phyloP scores from a whole-genome alignment of 2,113 vertebrate species.

The Cavia porcellus region DNA sequence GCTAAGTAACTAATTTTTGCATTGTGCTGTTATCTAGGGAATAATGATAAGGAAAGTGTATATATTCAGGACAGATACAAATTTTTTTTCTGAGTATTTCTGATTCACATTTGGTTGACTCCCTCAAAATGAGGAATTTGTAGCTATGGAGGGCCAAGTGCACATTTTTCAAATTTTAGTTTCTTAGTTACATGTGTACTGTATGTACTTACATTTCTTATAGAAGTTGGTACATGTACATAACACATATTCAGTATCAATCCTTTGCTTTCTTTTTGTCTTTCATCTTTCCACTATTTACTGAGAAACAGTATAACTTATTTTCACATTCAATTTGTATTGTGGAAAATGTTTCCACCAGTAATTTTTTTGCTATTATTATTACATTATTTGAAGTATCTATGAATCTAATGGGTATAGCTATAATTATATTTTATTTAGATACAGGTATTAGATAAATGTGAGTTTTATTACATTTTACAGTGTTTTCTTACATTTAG shows the following conservation, averaged over 20 bases:
- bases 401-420: background rate
- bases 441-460: background rate
- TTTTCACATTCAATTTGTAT: background rate
- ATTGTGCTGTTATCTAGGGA: background rate
- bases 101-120: background rate
- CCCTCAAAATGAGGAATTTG: background rate
- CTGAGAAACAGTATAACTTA: background rate
- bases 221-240: background rate
- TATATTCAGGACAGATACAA: background rate
- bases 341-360: background rate
- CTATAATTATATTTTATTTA: constrained; percentile 22
- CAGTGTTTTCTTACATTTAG: background rate
- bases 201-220: background rate
- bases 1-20: background rate
- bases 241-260: background rate
- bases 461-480: background rate
- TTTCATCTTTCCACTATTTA: background rate
- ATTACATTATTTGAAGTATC: background rate
- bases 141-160: background rate
- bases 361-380: background rate
- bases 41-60: background rate
- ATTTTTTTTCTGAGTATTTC: background rate
- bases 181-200: background rate
- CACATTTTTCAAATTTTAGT: background rate
- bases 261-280: background rate